phyloP scores from a whole-genome alignment of 2,113 vertebrate species.

The Gracilinanus agilis region DNA sequence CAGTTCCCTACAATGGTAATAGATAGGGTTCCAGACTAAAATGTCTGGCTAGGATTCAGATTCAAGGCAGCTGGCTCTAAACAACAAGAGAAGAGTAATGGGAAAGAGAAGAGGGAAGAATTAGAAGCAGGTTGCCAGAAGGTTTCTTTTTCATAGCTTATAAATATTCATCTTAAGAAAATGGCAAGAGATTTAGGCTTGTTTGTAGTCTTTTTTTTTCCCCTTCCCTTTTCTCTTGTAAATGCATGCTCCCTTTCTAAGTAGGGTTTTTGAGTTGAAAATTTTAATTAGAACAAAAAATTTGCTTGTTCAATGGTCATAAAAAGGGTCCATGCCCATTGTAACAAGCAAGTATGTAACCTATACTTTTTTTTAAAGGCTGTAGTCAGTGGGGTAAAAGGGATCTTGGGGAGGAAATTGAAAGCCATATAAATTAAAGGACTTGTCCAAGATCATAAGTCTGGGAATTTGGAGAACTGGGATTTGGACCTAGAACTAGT shows the following conservation, averaged over 20 bases:
- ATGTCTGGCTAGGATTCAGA: slow-evolving; percentile 2
- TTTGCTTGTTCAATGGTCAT: slow-evolving; percentile 6
- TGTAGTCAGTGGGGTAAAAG: neutral
- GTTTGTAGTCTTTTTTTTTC: slow-evolving; percentile 26
- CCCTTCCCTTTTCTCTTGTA: slow-evolving; percentile 33
- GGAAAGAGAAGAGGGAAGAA: slow-evolving; percentile 26
- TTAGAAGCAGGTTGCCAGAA: slow-evolving; percentile 20
- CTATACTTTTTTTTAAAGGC: neutral
- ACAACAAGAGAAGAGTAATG: slow-evolving; percentile 15
- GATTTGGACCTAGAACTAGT: neutral
- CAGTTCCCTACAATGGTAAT: neutral
- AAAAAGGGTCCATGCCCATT: slow-evolving; percentile 35
- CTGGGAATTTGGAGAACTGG: neutral
- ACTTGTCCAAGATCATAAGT: neutral
- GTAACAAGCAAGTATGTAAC: slow-evolving; percentile 41
- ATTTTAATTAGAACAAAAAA: slow-evolving; percentile 37
- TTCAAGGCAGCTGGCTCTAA: slow-evolving; percentile 23
- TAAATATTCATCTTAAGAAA: slow-evolving; percentile 33
- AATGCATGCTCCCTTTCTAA: slow-evolving; percentile 24
- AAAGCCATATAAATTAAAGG: neutral
- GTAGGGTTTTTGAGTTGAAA: slow-evolving; percentile 18
- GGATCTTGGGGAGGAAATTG: neutral
- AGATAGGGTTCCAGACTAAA: neutral
- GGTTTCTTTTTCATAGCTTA: slow-evolving; percentile 19
- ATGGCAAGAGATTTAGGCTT: slow-evolving; percentile 43